Percentiles rank a stretch among this genome's conserved stretches.
Conservation (phyloP, 1,140 invertebrate species). For the Oedothorax gibbosus region DNA sequence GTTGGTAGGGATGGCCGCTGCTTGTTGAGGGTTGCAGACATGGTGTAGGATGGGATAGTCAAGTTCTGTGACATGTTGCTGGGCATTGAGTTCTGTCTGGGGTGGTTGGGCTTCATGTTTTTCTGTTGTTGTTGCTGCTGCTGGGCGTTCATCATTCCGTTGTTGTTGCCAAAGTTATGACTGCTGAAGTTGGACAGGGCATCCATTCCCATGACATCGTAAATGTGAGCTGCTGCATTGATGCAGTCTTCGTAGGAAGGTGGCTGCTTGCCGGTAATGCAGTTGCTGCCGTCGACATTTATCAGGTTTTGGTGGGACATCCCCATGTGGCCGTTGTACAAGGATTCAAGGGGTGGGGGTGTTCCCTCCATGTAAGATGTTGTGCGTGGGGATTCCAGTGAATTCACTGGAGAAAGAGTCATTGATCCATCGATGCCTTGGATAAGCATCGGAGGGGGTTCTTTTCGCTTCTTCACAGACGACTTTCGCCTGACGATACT, state of each 20-base stretch:
- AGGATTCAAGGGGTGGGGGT: conserved; percentile 69
- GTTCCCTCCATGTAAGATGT: conserved; percentile 57
- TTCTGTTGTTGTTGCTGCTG: conserved; percentile 33
- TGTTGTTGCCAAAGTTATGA: conserved; percentile 38
- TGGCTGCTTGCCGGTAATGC: conserved; percentile 52
- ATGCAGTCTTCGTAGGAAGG: conserved; percentile 90
- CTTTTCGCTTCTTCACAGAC: conserved; percentile 52
- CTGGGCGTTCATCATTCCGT: background rate
- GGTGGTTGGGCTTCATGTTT: conserved; percentile 54
- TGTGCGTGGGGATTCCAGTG: conserved; percentile 63
- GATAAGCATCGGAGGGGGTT: conserved; percentile 63
- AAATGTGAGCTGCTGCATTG: conserved; percentile 70
- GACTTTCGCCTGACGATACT: conserved; percentile 57
- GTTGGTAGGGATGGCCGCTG: conserved; percentile 84
- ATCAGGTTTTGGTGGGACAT: conserved; percentile 66
- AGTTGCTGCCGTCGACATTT: conserved; percentile 49
- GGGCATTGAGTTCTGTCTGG: conserved; percentile 61
- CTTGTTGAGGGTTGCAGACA: conserved; percentile 40
- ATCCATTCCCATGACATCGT: conserved; percentile 53
- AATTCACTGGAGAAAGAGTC: conserved; percentile 61
- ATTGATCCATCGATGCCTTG: conserved; percentile 59
- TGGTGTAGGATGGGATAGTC: conserved; percentile 46
- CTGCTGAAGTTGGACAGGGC: conserved; percentile 18
- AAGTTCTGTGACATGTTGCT: conserved; percentile 47
- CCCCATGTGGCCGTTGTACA: conserved; percentile 65